Conservation (phyloP, 2,797 vertebrate species). For the Chelmon rostratus region DNA sequence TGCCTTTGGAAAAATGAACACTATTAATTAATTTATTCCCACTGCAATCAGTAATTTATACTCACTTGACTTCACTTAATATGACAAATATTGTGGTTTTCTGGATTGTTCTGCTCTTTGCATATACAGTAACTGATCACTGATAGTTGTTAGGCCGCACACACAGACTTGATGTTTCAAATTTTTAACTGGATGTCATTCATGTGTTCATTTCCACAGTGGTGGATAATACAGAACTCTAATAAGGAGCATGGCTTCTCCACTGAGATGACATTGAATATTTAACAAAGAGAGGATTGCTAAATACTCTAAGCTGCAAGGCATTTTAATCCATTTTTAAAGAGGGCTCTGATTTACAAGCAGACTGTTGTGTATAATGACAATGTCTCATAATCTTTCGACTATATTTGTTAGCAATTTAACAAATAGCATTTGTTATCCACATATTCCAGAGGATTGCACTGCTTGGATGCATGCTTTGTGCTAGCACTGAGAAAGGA, state of each 20-base stretch:
- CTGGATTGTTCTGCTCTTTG: neutral
- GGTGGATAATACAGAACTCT: neutral
- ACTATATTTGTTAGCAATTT: neutral
- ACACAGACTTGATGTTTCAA: neutral
- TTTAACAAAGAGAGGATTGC: neutral
- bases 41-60: conserved; percentile 1
- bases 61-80: neutral
- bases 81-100: neutral
- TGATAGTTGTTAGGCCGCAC: neutral
- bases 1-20: neutral
- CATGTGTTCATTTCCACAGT: neutral
- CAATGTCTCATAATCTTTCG: neutral
- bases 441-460: conserved; percentile 7
- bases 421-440: neutral
- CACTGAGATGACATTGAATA: neutral
- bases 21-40: conserved; percentile 14
- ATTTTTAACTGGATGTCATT: neutral
- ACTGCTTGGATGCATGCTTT: neutral
- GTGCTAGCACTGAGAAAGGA: neutral
- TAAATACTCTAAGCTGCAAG: neutral
- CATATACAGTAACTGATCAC: neutral
- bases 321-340: conserved; percentile 8
- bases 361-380: conserved; percentile 8
- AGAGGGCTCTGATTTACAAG: neutral
- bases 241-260: neutral